Percentiles rank a stretch among this genome's conserved stretches.
Evolutionary conservation across 2,888 invertebrate genomes (phyloP).

Genomic region (Tenthredo livida): DNA sequence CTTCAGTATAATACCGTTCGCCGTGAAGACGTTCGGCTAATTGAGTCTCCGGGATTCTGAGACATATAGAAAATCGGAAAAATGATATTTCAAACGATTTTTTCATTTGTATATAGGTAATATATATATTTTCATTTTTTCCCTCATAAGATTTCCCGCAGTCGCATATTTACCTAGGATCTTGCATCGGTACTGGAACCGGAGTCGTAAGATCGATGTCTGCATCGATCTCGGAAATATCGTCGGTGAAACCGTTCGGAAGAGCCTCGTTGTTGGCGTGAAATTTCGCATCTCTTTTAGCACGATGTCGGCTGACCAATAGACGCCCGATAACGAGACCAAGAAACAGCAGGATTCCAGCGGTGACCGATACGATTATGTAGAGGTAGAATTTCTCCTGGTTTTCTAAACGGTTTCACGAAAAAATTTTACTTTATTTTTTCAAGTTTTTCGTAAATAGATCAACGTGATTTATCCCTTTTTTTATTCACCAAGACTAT

Average conservation of each 20-base stretch:
- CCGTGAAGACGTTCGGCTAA: conserved; percentile 74
- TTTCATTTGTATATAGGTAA: background rate
- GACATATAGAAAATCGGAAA: background rate
- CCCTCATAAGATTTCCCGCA: no score
- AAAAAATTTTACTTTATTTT: background rate
- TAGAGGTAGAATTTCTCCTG: conserved; percentile 91
- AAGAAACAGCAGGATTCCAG: conserved; percentile 86
- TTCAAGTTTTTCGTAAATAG: background rate
- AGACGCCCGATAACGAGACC: conserved; percentile 86
- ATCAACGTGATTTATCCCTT: background rate
- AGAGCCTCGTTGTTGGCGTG: conserved; percentile 87
- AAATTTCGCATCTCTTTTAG: conserved; percentile 84
- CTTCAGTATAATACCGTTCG: conserved; percentile 72
- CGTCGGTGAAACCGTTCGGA: conserved; percentile 91
- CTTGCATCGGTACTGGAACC: conserved; percentile 81
- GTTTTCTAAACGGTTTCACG: conserved; percentile 80
- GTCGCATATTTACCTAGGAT: conserved; percentile 70
- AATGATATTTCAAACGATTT: background rate
- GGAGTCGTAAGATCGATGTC: conserved; percentile 88
- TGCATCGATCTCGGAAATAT: conserved; percentile 91
- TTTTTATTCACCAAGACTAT: background rate
- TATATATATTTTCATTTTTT: no score
- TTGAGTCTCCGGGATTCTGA: conserved; percentile 74
- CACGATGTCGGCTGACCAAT: conserved; percentile 84
- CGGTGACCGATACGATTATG: conserved; percentile 88